Conservation (phyloP, 1,140 invertebrate genomes). For the Melipona quadrifasciata region DNA sequence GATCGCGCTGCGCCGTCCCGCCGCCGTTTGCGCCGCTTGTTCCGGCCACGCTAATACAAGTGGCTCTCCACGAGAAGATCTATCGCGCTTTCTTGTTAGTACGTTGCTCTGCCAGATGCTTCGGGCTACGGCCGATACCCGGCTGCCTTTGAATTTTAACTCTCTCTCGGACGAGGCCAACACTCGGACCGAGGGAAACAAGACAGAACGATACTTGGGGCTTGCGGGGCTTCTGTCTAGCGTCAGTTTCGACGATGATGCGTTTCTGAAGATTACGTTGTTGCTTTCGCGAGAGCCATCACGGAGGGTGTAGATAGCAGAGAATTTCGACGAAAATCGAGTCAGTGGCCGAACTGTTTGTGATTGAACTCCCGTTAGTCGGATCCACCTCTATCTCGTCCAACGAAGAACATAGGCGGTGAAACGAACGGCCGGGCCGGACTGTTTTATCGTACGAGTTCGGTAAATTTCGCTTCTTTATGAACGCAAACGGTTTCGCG, state of each 20-base stretch:
- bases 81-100: slow-evolving; percentile 35
- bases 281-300: not conserved
- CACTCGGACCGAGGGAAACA: not conserved
- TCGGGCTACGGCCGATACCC: not conserved
- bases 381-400: too few relatives aligned
- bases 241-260: too few relatives aligned
- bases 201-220: not conserved
- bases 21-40: not conserved
- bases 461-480: too few relatives aligned
- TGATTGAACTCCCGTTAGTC: too few relatives aligned
- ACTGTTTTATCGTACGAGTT: too few relatives aligned
- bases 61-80: not conserved
- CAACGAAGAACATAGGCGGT: too few relatives aligned
- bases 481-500: too few relatives aligned
- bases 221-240: not conserved
- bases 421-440: too few relatives aligned
- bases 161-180: not conserved
- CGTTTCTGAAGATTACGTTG: too few relatives aligned
- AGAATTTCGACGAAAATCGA: too few relatives aligned
- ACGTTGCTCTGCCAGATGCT: slow-evolving; percentile 8
- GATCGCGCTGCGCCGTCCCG: slow-evolving; percentile 19
- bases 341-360: too few relatives aligned
- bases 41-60: slow-evolving; percentile 27
- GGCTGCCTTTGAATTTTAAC: not conserved
- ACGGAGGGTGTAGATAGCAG: not conserved